phyloP scores from a whole-genome alignment of 1,140 invertebrate genomes.

The Sitophilus oryzae region DNA sequence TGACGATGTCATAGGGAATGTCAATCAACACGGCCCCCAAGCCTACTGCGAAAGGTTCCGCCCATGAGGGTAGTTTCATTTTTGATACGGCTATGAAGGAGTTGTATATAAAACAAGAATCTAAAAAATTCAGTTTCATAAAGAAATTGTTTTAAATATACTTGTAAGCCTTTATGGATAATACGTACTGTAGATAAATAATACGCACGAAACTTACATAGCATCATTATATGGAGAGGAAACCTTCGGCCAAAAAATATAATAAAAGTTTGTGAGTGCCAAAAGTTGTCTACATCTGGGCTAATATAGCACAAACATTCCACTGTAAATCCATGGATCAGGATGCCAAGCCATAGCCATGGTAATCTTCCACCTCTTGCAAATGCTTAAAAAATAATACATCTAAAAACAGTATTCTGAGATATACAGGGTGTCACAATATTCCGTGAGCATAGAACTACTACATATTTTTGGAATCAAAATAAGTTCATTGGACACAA shows the following conservation, averaged over 20 bases:
- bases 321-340: constrained; percentile 60
- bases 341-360: constrained; percentile 62
- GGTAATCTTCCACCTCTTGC: constrained; percentile 61
- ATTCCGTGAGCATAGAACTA: too few relatives aligned
- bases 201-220: constrained; percentile 56
- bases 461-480: too few relatives aligned
- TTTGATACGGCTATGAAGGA: constrained; percentile 59
- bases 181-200: too few relatives aligned
- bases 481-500: too few relatives aligned
- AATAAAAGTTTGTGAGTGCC: constrained; percentile 69
- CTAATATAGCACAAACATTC: constrained; percentile 57
- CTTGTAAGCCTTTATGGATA: neutral
- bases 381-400: constrained; percentile 50
- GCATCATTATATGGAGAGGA: constrained; percentile 63
- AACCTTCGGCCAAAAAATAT: constrained; percentile 62
- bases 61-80: constrained; percentile 58
- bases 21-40: constrained; percentile 68
- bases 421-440: too few relatives aligned
- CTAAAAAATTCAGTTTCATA: constrained; percentile 42
- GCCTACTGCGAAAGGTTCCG: constrained; percentile 69
- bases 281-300: constrained; percentile 69
- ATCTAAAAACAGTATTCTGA: too few relatives aligned
- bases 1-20: constrained; percentile 74
- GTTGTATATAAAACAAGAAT: constrained; percentile 70
- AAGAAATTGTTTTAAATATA: neutral